Percentiles rank a stretch among this genome's conserved stretches.
Evolutionary conservation across 2,888 invertebrate genomes (phyloP).

Genomic region (Patella caerulea): DNA sequence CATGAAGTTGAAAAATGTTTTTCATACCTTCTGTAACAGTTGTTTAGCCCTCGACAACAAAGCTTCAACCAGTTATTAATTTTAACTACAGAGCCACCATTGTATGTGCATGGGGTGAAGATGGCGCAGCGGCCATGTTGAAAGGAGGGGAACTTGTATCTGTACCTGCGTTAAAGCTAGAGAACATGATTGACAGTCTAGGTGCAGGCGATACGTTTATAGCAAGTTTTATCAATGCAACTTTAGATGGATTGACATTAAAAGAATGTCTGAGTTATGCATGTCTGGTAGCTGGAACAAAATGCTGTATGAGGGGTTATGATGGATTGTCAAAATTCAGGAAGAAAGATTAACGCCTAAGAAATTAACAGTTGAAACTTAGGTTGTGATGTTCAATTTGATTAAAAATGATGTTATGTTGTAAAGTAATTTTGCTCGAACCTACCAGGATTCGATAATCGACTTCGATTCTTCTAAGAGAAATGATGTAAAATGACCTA

Average conservation of each 20-base stretch:
- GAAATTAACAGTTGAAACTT: too few species aligned
- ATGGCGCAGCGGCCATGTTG: background rate
- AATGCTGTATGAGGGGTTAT: background rate
- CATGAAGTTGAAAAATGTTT: too few species aligned
- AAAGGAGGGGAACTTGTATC: background rate
- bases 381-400: too few species aligned
- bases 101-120: background rate
- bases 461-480: too few species aligned
- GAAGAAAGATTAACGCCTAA: too few species aligned
- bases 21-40: too few species aligned
- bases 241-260: background rate
- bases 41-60: too few species aligned
- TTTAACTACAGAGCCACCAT: background rate
- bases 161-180: background rate
- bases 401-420: too few species aligned
- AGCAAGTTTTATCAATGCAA: background rate
- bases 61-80: too few species aligned
- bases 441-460: too few species aligned
- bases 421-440: too few species aligned
- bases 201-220: background rate
- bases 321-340: background rate
- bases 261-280: background rate
- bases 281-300: background rate
- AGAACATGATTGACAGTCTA: background rate
- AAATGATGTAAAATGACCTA: too few species aligned